phyloP scores from a whole-genome alignment of 2,888 invertebrate species.

The Peribatodes rhomboidaria region DNA sequence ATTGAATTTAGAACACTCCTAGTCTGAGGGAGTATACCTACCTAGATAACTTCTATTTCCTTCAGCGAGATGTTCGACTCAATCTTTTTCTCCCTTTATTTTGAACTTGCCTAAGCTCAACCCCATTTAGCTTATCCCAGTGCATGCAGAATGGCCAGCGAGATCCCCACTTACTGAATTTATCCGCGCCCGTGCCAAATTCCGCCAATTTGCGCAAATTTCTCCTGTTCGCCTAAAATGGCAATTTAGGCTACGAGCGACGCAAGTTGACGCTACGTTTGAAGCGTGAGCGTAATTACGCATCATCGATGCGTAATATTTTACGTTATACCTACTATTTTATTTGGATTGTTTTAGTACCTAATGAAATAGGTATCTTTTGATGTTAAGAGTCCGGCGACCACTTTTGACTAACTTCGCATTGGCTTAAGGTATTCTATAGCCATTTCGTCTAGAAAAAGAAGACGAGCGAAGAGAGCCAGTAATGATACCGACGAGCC shows the following conservation, averaged over 20 bases:
- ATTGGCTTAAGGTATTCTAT: too few relatives aligned
- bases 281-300: not conserved
- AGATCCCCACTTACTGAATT: constrained; percentile 16
- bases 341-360: not conserved
- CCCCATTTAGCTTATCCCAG: constrained; percentile 3
- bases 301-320: not conserved
- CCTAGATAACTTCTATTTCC: not conserved
- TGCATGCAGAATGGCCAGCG: constrained; percentile 6
- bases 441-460: too few relatives aligned
- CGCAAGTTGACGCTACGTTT: not conserved
- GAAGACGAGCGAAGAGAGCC: too few relatives aligned
- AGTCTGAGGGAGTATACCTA: too few relatives aligned
- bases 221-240: constrained; percentile 4
- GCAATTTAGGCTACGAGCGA: constrained; percentile 5
- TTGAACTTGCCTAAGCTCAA: not conserved
- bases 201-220: constrained; percentile 10
- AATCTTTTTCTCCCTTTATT: constrained; percentile 1
- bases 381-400: too few relatives aligned
- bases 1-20: too few relatives aligned
- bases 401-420: too few relatives aligned
- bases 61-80: not conserved
- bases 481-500: too few relatives aligned
- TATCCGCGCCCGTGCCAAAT: constrained; percentile 8
- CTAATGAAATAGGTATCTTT: too few relatives aligned
- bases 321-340: not conserved